These are phyloP conservation scores for Chrysina gloriosa DNA, from an alignment of 2,888 invertebrate genomes.

Conservation along the genomic window DNA sequence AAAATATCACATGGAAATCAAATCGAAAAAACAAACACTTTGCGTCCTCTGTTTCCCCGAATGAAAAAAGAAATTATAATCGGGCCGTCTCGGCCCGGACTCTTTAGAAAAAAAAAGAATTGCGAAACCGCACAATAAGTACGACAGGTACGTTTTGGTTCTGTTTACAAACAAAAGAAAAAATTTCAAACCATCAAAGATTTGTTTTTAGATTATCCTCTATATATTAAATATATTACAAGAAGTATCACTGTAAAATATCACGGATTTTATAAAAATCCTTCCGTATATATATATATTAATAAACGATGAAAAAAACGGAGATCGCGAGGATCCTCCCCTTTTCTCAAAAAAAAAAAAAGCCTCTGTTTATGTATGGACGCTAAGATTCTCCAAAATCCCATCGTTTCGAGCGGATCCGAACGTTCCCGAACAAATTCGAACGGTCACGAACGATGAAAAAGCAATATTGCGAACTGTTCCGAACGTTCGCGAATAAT, in stretches of 20 bases:
- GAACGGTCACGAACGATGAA: too few relatives aligned
- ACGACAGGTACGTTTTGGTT: conserved; percentile 21
- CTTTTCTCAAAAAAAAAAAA: too few relatives aligned
- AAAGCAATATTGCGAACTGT: too few relatives aligned
- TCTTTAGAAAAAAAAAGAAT: too few relatives aligned
- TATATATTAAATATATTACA: conserved; percentile 31
- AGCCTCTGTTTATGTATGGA: conserved; percentile 29
- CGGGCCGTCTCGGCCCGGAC: too few relatives aligned
- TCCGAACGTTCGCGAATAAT: too few relatives aligned
- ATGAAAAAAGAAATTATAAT: background rate
- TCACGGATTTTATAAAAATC: conserved; percentile 52
- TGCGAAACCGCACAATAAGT: too few relatives aligned
- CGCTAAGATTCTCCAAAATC: too few relatives aligned
- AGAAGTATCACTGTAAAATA: conserved; percentile 41
- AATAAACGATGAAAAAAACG: conserved; percentile 3
- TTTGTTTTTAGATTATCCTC: background rate
- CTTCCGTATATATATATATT: conserved; percentile 43
- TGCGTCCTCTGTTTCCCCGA: too few relatives aligned
- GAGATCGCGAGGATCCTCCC: background rate
- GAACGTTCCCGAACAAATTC: too few relatives aligned
- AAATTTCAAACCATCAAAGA: background rate
- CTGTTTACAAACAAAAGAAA: background rate
- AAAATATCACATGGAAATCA: conserved; percentile 8
- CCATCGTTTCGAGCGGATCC: too few relatives aligned
- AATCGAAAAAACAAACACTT: conserved; percentile 1